Conservation (phyloP, 2,797 vertebrate genomes). For the Orientallactaga sibirica region DNA sequence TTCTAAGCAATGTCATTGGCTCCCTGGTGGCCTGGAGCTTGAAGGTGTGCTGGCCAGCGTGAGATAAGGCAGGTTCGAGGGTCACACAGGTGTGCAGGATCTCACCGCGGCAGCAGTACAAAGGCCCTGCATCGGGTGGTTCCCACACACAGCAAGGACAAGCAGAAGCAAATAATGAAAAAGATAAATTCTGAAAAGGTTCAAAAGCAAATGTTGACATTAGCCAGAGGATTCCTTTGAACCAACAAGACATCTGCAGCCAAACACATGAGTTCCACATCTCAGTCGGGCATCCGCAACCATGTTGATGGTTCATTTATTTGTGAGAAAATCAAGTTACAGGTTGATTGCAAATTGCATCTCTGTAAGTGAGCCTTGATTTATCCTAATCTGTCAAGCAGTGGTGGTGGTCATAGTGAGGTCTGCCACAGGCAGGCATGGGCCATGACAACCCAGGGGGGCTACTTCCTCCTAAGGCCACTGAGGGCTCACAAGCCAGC, state of each 20-base stretch:
- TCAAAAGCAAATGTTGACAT: constrained; percentile 77
- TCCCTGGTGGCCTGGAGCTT: not conserved
- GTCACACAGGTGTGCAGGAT: constrained; percentile 91
- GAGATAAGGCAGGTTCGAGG: constrained; percentile 81
- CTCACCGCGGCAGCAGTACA: constrained; percentile 84
- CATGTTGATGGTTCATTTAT: not conserved
- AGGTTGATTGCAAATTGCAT: constrained; percentile 62
- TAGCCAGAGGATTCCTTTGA: constrained; percentile 76
- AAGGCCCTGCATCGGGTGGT: constrained; percentile 31
- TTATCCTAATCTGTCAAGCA: not conserved
- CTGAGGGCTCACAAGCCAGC: not conserved
- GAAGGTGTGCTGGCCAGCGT: not conserved
- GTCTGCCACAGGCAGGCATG: not conserved
- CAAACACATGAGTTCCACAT: not conserved
- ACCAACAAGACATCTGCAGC: not conserved
- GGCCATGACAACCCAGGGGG: not conserved
- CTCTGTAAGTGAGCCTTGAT: constrained; percentile 55
- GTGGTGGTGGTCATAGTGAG: not conserved
- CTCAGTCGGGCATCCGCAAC: rapidly evolving
- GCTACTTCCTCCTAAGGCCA: not conserved
- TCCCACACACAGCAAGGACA: constrained; percentile 88
- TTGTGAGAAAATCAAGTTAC: constrained; percentile 36
- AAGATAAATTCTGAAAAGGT: constrained; percentile 28
- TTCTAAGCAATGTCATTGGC: not conserved
- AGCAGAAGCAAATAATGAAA: constrained; percentile 82